phyloP scores from a whole-genome alignment of 2,797 vertebrate genomes.

The Macrochelys suwanniensis region DNA sequence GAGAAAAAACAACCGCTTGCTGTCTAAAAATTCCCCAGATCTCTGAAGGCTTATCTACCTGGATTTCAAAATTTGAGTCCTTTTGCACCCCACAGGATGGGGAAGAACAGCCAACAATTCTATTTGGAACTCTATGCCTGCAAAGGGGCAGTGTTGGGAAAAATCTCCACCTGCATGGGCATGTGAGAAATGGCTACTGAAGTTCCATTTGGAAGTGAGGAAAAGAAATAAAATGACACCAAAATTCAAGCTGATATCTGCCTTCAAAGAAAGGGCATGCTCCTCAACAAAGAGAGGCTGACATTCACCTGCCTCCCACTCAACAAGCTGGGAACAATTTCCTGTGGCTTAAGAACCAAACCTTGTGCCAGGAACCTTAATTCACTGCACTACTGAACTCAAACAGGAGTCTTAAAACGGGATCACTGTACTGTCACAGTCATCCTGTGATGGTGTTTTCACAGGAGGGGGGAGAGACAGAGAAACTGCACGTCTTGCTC shows the following conservation, averaged over 20 bases:
- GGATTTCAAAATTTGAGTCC: not conserved
- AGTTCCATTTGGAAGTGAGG: not conserved
- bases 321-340: not conserved
- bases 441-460: not conserved
- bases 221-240: not conserved
- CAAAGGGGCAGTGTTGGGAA: not conserved
- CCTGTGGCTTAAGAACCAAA: not conserved
- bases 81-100: not conserved
- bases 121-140: not conserved
- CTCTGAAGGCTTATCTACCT: not conserved
- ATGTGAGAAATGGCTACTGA: not conserved
- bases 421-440: not conserved
- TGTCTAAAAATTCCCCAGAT: not conserved
- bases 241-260: not conserved
- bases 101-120: not conserved
- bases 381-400: not conserved
- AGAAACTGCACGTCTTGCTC: not conserved
- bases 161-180: not conserved
- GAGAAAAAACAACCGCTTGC: accelerated
- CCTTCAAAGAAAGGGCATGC: not conserved
- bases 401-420: not conserved
- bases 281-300: not conserved
- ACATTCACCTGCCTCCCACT: not conserved
- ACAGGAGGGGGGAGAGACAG: not conserved
- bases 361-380: not conserved